Conservation (phyloP, 2,113 vertebrate genomes). For the Cinclus cinclus region DNA sequence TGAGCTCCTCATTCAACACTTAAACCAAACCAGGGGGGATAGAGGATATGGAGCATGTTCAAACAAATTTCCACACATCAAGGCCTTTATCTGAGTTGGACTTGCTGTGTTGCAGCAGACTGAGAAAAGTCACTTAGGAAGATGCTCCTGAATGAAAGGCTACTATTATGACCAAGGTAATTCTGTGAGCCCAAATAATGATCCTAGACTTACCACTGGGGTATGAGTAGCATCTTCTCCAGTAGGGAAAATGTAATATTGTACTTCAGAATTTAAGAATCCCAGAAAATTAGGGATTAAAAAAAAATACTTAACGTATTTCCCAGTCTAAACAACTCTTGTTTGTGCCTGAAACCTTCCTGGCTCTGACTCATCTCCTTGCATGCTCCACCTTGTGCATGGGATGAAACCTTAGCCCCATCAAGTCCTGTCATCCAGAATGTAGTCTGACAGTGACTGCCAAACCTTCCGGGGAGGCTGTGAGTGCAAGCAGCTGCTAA, state of each 20-base stretch:
- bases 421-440: slow-evolving; percentile 6
- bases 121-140: background rate
- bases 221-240: background rate
- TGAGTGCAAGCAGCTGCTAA: background rate
- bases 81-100: background rate
- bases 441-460: slow-evolving; percentile 12
- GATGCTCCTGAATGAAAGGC: background rate
- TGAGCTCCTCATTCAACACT: background rate
- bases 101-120: background rate
- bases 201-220: background rate
- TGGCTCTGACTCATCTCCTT: background rate
- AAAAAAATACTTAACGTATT: background rate
- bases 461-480: background rate
- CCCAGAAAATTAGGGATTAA: background rate
- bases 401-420: slow-evolving; percentile 10
- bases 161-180: background rate
- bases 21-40: background rate
- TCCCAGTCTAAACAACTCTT: background rate
- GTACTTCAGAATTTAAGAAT: background rate
- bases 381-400: background rate
- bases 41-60: background rate
- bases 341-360: background rate
- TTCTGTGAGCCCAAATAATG: background rate
- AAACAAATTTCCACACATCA: background rate
- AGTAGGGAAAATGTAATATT: background rate